Base-by-base conservation (phyloP, 2,888 invertebrate species). In the Lasioglossum calceatum region DNA sequence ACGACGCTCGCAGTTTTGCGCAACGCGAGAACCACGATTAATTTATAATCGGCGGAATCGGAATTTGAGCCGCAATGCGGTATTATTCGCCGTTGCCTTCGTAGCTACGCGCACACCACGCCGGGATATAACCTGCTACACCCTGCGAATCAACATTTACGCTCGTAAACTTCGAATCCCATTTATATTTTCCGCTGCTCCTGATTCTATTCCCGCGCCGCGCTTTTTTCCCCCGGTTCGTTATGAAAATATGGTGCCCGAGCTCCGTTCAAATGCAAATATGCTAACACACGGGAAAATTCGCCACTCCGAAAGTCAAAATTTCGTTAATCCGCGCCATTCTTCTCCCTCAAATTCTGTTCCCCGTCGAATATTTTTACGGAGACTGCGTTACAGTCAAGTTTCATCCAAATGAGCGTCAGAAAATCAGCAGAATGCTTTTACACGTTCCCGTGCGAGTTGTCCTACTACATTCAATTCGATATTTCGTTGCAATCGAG, bases 21-120 rank as follows among this genome's bases (percentile, higher is more conserved):
- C 61, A 27, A 61, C 61, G 61, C 61, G 14, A 67, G 67, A 67
- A 67, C 61, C 54, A 19, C 19, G 36, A 36, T 67, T 67, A 67
- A 67, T 67, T 67, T 36, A 32, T 67, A 67, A 82, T 87, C 42
- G 42, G 10, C 42, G 10, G 71, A 71, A 8, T 36, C 67, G 67
- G 36, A 47, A 64, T 67, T 67, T 67, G 36, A 67, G 36, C 67
- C 67, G 67, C 67, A 67, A 36, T 67, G 67, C 67, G 67, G 67
- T 19, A 36, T 67, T 36, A 67, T 36, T 67, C 36, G 32, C 16
- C 36, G 64, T 36, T 64, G 61, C 27, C 61, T 64, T 64, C 27
- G 16, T 2, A 32, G 32, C 61, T 64, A 27, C 14, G 61, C 4
- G 27, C 61, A 14, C 61, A 32, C 4, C 61, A 12, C 61, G 10